Conservation (phyloP, 2,113 vertebrate species). For the Scopus umbretta region DNA sequence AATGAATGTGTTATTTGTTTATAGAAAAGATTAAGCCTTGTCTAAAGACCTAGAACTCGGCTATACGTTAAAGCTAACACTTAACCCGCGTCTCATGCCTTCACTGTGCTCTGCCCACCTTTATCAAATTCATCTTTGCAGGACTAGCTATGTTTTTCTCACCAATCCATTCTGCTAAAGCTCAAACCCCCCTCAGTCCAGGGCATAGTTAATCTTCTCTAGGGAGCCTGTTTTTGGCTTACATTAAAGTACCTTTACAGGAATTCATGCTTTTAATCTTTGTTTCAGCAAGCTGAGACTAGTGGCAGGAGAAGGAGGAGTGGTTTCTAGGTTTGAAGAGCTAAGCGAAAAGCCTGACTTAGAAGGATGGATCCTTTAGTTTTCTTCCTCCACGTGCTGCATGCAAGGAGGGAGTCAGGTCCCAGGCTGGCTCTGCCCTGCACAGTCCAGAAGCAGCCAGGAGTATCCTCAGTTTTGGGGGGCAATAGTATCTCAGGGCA, state of each 20-base stretch:
- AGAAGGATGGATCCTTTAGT: not conserved
- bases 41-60: constrained; percentile 54
- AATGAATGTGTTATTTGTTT: constrained; percentile 63
- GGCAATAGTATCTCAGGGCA: not conserved
- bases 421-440: not conserved
- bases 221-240: not conserved
- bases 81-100: not conserved
- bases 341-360: not conserved
- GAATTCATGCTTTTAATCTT: not conserved
- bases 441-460: not conserved
- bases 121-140: not conserved
- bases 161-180: not conserved
- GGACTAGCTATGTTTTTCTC: not conserved
- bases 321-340: not conserved
- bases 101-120: not conserved
- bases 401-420: not conserved
- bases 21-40: constrained; percentile 55
- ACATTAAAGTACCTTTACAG: not conserved
- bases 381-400: not conserved
- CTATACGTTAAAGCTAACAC: not conserved
- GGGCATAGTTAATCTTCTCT: not conserved
- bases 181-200: not conserved
- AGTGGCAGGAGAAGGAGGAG: not conserved
- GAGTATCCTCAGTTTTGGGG: not conserved
- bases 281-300: not conserved